phyloP scores from a whole-genome alignment of 2,888 invertebrate genomes.

The Plagodis dolabraria region DNA sequence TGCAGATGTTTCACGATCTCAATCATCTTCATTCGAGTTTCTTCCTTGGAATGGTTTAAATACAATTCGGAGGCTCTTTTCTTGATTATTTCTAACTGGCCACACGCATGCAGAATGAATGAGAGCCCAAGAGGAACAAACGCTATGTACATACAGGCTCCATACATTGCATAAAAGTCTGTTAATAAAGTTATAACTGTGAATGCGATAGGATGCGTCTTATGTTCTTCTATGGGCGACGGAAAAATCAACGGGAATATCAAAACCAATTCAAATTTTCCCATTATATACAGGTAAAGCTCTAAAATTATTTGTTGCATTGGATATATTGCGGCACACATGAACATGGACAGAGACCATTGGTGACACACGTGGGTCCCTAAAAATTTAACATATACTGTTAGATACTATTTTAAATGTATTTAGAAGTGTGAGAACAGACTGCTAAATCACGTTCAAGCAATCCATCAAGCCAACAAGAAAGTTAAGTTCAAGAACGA shows the following conservation, averaged over 20 bases:
- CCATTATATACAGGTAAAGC: slow-evolving; percentile 38
- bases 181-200: slow-evolving; percentile 22
- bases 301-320: slow-evolving; percentile 39
- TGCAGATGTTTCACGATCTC: no score
- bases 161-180: slow-evolving; percentile 35
- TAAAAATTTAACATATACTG: not conserved
- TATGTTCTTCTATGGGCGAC: slow-evolving; percentile 40
- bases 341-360: slow-evolving; percentile 40
- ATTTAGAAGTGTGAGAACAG: no score
- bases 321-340: slow-evolving; percentile 25
- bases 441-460: no score
- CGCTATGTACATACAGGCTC: slow-evolving; percentile 43
- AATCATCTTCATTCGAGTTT: no score
- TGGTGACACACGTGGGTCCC: slow-evolving; percentile 44
- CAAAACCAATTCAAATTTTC: slow-evolving; percentile 42
- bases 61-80: slow-evolving; percentile 1
- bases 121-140: slow-evolving; percentile 59
- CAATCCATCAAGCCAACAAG: no score
- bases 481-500: no score
- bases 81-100: slow-evolving; percentile 55
- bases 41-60: no score
- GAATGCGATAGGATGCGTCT: slow-evolving; percentile 39
- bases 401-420: no score
- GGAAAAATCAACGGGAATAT: slow-evolving; percentile 49
- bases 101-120: slow-evolving; percentile 59